phyloP scores from a whole-genome alignment of 2,797 vertebrate genomes.

The Rhabdomys pumilio region DNA sequence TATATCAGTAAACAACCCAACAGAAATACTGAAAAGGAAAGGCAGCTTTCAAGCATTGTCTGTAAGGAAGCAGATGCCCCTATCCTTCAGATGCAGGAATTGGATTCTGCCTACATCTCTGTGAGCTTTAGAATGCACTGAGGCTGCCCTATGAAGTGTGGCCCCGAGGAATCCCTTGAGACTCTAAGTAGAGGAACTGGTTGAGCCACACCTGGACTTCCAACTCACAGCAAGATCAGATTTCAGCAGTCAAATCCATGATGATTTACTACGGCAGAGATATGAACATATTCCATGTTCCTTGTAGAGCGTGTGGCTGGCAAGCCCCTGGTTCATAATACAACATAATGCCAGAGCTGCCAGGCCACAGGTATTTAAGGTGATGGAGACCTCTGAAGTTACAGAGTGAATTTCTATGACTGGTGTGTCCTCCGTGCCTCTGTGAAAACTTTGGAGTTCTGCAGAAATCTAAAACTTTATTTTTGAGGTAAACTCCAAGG shows the following conservation, averaged over 20 bases:
- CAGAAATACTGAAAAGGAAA: neutral
- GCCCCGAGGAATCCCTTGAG: neutral
- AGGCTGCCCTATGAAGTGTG: neutral
- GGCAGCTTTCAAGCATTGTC: neutral
- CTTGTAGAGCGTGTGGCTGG: neutral
- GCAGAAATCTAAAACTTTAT: slow-evolving; percentile 27
- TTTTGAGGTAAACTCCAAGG: slow-evolving; percentile 32
- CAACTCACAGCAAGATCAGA: neutral
- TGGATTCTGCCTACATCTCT: neutral
- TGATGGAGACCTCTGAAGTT: slow-evolving; percentile 38
- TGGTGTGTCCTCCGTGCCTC: neutral
- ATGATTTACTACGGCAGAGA: neutral
- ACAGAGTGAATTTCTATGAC: slow-evolving; percentile 66
- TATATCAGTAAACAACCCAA: neutral
- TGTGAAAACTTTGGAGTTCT: slow-evolving; percentile 50
- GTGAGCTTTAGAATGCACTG: neutral
- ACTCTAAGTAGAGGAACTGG: neutral
- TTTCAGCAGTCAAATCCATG: neutral
- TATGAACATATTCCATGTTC: neutral
- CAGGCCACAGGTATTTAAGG: slow-evolving; percentile 37
- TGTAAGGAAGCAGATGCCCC: neutral
- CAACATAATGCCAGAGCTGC: slow-evolving; percentile 1
- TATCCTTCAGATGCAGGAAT: neutral
- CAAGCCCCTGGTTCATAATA: slow-evolving; percentile 37
- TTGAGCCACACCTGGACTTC: neutral